Base-by-base conservation (phyloP, 92 coral and sea anemone genomes). In the Zoanthus gigantus region DNA sequence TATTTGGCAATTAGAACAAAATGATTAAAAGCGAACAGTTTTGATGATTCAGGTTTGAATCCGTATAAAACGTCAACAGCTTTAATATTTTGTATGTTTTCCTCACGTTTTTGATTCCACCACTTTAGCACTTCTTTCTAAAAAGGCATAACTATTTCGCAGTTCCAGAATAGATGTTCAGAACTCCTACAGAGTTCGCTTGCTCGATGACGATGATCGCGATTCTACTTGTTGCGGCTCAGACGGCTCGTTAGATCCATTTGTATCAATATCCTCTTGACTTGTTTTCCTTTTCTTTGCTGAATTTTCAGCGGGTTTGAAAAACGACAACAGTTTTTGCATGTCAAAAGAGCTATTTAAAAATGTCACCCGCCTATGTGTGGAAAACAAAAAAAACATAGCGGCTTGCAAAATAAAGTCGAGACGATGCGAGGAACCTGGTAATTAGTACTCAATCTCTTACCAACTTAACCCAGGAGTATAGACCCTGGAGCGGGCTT, bases 391-490 rank as follows among this genome's bases (percentile, higher is more conserved):
- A 76, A 76, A 76, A 76, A 76, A 76, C 81, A 53, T 52, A 28
- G 23, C 46, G 47, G 48, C 81, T 44, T 76, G 81, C 67, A 76
- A 52, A 76, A 76, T 30, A 73, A 44, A 14, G 77, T 45, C 17
- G 56, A 73, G 56, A 44, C 65, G 65, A 76, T n/a, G 66, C 47
- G 81, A 76, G 81, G 67, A 76, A 53, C n/a, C 63, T 76, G 81
- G 66, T 76, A 76, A 76, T 66, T 76, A 76, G 81, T 76, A 53
- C 66, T 76, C 66, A 52, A 76, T 52, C 81, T 76, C 67, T 76
- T 53, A 76, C 66, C 65, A 76, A 53, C 81, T 76, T 76, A 76
- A 76, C 47, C 23, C 81, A 29, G 67, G 66, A 76, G 67, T 76
- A 76, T 17, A 76, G 67, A 76, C 18, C 66, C 81, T 50, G 45